Conservation (phyloP, 2,113 vertebrate species). For the Dissostichus mawsoni region DNA sequence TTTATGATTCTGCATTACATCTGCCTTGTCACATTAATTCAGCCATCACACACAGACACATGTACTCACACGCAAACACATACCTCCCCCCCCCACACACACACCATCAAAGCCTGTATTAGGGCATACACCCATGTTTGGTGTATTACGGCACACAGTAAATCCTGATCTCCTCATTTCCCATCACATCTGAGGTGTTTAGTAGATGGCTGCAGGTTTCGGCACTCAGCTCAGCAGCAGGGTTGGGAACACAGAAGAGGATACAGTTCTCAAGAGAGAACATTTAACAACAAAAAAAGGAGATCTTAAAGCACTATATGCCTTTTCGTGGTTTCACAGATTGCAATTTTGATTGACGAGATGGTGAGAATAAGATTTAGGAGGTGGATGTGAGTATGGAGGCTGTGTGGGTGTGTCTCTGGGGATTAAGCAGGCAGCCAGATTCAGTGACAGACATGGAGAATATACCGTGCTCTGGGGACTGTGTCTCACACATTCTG, state of each 20-base stretch:
- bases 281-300: not conserved
- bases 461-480: constrained; percentile 70
- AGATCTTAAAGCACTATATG: constrained; percentile 13
- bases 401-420: constrained; percentile 30
- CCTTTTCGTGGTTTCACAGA: constrained; percentile 37
- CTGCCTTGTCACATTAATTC: constrained; percentile 82
- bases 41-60: constrained; percentile 73
- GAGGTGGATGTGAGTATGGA: constrained; percentile 15
- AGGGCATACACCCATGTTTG: constrained; percentile 37
- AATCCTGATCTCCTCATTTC: constrained; percentile 61
- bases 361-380: constrained; percentile 39
- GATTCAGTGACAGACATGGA: constrained; percentile 65
- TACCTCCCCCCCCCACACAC: constrained; percentile 21
- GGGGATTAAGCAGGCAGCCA: constrained; percentile 59
- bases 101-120: constrained; percentile 55
- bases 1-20: constrained; percentile 82
- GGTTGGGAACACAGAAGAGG: not conserved
- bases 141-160: constrained; percentile 27
- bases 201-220: constrained; percentile 45
- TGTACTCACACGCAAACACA: constrained; percentile 61
- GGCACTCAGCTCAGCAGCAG: constrained; percentile 29
- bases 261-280: not conserved
- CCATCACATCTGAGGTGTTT: constrained; percentile 43
- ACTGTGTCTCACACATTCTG: constrained; percentile 75
- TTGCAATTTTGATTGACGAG: constrained; percentile 48